These are phyloP conservation scores for Ceyx melanurus DNA, from an alignment of 2,113 vertebrate genomes.

Conservation along the genomic window DNA sequence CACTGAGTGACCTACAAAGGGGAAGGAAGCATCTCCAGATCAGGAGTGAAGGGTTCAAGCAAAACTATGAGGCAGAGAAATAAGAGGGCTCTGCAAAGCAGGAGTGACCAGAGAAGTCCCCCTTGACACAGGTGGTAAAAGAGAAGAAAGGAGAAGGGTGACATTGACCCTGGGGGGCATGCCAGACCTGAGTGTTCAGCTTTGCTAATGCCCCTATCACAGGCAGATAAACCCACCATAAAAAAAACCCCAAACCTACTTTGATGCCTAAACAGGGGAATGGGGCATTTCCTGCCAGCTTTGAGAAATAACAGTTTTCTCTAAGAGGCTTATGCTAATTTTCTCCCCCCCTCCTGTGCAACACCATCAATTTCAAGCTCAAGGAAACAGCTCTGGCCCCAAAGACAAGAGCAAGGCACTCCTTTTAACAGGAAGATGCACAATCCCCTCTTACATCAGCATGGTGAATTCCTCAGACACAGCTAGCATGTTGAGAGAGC, in stretches of 20 bases:
- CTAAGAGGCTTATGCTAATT: background rate
- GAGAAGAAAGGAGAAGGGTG: background rate
- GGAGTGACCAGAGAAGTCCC: background rate
- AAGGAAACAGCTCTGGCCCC: background rate
- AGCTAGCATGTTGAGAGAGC: fast-evolving
- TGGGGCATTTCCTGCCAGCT: background rate
- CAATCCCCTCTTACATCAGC: background rate
- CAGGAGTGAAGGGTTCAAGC: background rate
- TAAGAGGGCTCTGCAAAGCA: background rate
- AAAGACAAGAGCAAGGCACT: background rate
- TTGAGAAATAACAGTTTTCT: background rate
- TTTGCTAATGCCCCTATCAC: background rate
- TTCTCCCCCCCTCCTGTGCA: background rate
- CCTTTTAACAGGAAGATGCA: background rate
- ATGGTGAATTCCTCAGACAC: background rate
- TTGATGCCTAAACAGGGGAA: background rate
- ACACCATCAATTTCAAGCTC: background rate
- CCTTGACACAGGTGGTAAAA: background rate
- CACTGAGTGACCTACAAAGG: fast-evolving
- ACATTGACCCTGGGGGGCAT: background rate
- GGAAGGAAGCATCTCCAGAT: background rate
- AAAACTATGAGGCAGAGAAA: background rate
- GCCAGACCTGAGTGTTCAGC: background rate
- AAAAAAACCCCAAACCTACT: background rate
- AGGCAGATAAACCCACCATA: background rate